Base-by-base conservation (phyloP, 2,888 invertebrate species). In the Amiota minor region DNA sequence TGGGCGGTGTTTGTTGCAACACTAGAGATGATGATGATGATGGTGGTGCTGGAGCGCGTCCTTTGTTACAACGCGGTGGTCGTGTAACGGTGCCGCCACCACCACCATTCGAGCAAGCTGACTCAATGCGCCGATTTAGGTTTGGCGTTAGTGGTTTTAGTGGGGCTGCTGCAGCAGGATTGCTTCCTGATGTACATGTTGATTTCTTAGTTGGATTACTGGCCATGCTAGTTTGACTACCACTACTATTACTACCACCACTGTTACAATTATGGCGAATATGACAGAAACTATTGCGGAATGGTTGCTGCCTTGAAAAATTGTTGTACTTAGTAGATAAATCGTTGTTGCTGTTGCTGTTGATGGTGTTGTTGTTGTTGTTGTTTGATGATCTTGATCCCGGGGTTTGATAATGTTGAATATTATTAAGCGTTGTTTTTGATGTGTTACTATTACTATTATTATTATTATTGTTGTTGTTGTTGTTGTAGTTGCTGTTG, bases 121-220 rank as follows among this genome's bases (percentile, higher is more conserved):
- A 77, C 75, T 89, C 90, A 62, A 90, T 89, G 74, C 90, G 88
- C 46, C 88, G 84, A 56, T 88, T 88, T 35, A 89, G 80, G 77
- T 90, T 89, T 6, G 89, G 90, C 50, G 90, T 89, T 18, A 89
- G 76, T 35, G 90, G 90, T 71, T 89, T 89, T 3, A 90, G 84
- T 18, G 16, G 53, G 9, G 53, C 9, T 35, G 6, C 35, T 6
- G 35, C 35, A 23, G 23, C 23, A 23, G 2, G 2, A 4, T 35
- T 35, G 6, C 6, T 2, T 35, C 35, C 35, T 53, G 14, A 9
- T 55, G 70, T 67, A 35, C 55, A 53, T 55, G 67, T 47, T 62
- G 53, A 46, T 55, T 53, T 45, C 45, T 59, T 71, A 70, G 11
- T 18, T 9, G 10, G 20, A n/a, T 35, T 68, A n/a, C 67, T 68